phyloP scores from a whole-genome alignment of 2,797 vertebrate genomes.

The Erethizon dorsatum region DNA sequence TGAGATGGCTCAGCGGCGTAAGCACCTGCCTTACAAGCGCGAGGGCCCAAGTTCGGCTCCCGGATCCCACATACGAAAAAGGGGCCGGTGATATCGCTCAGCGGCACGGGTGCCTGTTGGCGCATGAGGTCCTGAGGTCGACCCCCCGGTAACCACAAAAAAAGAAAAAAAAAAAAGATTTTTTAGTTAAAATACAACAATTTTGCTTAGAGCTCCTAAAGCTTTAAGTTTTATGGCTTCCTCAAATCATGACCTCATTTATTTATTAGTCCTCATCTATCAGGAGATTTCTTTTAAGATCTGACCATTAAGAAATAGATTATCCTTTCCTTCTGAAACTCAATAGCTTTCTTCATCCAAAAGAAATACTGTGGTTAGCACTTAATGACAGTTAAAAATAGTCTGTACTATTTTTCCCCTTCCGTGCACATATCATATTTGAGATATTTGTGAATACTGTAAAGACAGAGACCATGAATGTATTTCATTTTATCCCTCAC shows the following conservation, averaged over 20 bases:
- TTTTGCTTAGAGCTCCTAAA: neutral
- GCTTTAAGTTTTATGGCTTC: neutral
- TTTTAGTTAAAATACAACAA: conserved; percentile 21
- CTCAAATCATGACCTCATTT: neutral
- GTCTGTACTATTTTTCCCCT: neutral
- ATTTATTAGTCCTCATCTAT: neutral
- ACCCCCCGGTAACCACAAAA: too few species aligned
- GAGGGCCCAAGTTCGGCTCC: too few species aligned
- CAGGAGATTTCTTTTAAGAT: conserved; percentile 19
- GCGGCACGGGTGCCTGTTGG: too few species aligned
- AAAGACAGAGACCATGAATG: neutral
- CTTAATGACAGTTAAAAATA: neutral
- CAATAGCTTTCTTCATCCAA: conserved; percentile 25
- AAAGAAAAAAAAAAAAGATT: neutral
- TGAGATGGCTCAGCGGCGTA: too few species aligned
- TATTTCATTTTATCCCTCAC: neutral
- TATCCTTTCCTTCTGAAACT: conserved; percentile 44
- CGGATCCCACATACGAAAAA: too few species aligned
- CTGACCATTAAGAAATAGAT: neutral
- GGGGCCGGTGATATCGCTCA: too few species aligned
- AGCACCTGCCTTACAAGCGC: too few species aligned
- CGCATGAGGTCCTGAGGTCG: too few species aligned
- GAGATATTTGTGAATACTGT: conserved; percentile 3
- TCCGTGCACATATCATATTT: neutral
- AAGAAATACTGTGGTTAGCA: neutral